Evolutionary conservation across 2,797 vertebrate species (phyloP).

Genomic region (Diceros bicornis): DNA sequence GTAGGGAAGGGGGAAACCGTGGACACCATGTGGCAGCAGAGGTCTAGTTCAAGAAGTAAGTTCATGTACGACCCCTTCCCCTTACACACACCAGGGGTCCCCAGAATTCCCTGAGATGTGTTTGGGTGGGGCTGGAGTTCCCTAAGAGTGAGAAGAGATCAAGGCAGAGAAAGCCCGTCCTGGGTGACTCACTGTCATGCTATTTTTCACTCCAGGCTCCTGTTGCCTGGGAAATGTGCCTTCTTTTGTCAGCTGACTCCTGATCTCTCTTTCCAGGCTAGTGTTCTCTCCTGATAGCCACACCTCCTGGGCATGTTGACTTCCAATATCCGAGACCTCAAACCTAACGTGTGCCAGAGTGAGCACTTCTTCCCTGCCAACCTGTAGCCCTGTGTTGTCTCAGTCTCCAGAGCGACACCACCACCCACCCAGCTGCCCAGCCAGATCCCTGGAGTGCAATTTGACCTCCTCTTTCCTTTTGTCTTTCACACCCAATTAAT

Average conservation of each 20-base stretch:
- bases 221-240: constrained; percentile 12
- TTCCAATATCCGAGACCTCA: not conserved
- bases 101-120: not conserved
- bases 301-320: not conserved
- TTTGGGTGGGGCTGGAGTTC: not conserved
- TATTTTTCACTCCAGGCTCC: not conserved
- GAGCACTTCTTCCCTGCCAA: not conserved
- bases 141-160: not conserved
- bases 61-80: not conserved
- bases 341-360: not conserved
- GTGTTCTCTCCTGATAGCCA: not conserved
- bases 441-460: not conserved
- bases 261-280: not conserved
- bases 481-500: not conserved
- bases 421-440: not conserved
- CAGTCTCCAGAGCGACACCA: not conserved
- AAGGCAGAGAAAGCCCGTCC: not conserved
- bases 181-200: not conserved
- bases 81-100: too few species aligned
- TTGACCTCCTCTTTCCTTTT: not conserved
- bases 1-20: not conserved
- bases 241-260: not conserved
- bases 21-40: not conserved
- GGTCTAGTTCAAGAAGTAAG: not conserved
- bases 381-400: not conserved